phyloP scores from a whole-genome alignment of 1,140 invertebrate species.

The Pararge aegeria region DNA sequence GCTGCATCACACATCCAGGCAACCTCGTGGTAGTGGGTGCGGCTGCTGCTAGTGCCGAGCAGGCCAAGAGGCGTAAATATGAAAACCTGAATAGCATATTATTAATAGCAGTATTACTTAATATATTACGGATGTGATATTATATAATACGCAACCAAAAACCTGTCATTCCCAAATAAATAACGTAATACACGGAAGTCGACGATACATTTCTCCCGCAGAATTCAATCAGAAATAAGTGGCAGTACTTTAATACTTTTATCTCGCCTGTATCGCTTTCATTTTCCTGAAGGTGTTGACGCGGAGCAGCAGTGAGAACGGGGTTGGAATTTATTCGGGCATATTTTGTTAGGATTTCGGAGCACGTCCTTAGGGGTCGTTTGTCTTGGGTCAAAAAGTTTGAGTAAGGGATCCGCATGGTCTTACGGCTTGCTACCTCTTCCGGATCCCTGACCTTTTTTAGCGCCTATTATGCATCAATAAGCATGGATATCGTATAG shows the following conservation, averaged over 20 bases:
- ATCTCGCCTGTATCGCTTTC: conserved; percentile 11
- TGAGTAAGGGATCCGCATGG: conserved; percentile 5
- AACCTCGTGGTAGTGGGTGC: no score
- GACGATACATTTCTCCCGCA: background rate
- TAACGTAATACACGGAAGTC: background rate
- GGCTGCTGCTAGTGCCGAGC: no score
- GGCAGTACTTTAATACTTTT: conserved; percentile 7
- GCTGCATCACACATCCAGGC: no score
- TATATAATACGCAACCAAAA: no score
- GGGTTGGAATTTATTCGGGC: conserved; percentile 16
- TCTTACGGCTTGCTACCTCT: conserved; percentile 6
- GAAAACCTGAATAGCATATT: no score
- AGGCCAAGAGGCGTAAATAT: no score
- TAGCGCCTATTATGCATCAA: background rate
- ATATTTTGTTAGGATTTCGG: conserved; percentile 17
- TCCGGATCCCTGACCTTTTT: background rate
- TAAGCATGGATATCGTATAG: background rate
- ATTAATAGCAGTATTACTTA: no score
- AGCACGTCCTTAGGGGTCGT: conserved; percentile 15
- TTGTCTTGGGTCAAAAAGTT: conserved; percentile 15
- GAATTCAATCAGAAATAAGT: background rate
- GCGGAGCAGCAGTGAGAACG: conserved; percentile 11
- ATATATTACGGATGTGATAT: no score
- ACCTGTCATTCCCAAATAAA: no score
- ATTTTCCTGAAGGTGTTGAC: conserved; percentile 24